phyloP scores from a whole-genome alignment of 2,888 invertebrate genomes.

The Xanthorhoe designata region DNA sequence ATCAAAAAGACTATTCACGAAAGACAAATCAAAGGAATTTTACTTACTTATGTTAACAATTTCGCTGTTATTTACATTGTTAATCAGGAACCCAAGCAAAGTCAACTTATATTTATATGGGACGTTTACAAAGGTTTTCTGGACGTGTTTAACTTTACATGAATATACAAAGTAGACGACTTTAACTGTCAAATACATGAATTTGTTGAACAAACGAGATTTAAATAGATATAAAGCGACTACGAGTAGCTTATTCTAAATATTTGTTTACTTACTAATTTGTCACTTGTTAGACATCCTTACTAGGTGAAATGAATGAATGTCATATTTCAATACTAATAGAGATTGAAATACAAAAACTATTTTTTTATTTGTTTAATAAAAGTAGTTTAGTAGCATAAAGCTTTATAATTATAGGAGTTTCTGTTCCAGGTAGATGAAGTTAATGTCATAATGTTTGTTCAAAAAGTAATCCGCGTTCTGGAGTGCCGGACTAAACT shows the following conservation, averaged over 20 bases:
- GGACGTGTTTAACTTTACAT: constrained; percentile 18
- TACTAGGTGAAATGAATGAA: neutral
- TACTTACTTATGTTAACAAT: neutral
- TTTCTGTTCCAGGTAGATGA: too few relatives aligned
- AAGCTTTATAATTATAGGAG: too few relatives aligned
- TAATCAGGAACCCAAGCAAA: neutral
- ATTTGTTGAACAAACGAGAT: neutral
- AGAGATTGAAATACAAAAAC: neutral
- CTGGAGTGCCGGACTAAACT: too few relatives aligned
- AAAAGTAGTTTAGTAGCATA: too few relatives aligned
- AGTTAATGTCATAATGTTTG: too few relatives aligned
- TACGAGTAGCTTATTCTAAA: too few relatives aligned
- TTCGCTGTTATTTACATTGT: constrained; percentile 2
- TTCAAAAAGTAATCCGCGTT: too few relatives aligned
- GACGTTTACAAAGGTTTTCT: constrained; percentile 6
- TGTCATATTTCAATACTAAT: too few relatives aligned
- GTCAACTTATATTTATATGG: constrained; percentile 4
- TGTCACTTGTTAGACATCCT: too few relatives aligned
- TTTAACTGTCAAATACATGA: constrained; percentile 7
- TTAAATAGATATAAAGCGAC: neutral
- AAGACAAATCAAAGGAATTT: neutral
- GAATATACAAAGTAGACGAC: constrained; percentile 7
- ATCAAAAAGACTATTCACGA: too few relatives aligned
- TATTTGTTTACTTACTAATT: too few relatives aligned
- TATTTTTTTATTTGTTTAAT: too few relatives aligned